Base-by-base conservation (phyloP, 37 sponge, comb jelly and placozoan species). In the Ephydatia muelleri region DNA sequence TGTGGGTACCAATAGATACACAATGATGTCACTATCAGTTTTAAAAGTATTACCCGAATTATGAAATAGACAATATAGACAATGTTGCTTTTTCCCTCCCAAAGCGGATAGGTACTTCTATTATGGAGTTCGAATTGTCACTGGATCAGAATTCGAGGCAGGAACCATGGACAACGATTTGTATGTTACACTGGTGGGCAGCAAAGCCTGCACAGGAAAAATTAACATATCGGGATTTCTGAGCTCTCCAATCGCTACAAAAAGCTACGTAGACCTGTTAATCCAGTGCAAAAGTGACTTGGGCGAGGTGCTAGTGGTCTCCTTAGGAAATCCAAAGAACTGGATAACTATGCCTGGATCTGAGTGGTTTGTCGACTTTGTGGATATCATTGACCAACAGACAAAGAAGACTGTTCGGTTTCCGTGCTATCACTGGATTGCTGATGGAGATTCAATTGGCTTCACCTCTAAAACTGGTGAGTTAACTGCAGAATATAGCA, bases 391-490 rank as follows among this genome's bases (percentile, higher is more conserved):
- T 13, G 49, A 76, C 37, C 37, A 66, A 70, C 73, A 72, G 27
- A 23, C 26, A 3, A 27, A 68, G 65, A 12, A n/a, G 23, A n/a
- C 34, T 35, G 73, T 40, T 2, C 65, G 13, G 35, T 82, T 81
- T 67, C 77, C 88, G 8, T 88, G 82, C 78, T 82, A 82, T 67
- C 88, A 88, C 43, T 88, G 88, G 82, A 82, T 81, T 48, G 75
- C 78, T 31, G 76, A 75, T 29, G 68, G 69, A 0, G 31, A 27
- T 30, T 21, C 23, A 35, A 37, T 86, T 28, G 16, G n/a, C 38
- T 40, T 38, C 73, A 79, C 86, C 22, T 38, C 86, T 3, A 34
- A 38, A 25, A 86, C 80, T 25, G 25, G 87, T 82, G 36, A 82
- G 82, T 49, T 12, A 43, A 13, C 27, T 72, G n/a, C 28, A 14